A percentile compares a stretch with the other conserved stretches of the same genome.
phyloP scores from a whole-genome alignment of 2,113 vertebrate species.

The Oreocharis arfaki region DNA sequence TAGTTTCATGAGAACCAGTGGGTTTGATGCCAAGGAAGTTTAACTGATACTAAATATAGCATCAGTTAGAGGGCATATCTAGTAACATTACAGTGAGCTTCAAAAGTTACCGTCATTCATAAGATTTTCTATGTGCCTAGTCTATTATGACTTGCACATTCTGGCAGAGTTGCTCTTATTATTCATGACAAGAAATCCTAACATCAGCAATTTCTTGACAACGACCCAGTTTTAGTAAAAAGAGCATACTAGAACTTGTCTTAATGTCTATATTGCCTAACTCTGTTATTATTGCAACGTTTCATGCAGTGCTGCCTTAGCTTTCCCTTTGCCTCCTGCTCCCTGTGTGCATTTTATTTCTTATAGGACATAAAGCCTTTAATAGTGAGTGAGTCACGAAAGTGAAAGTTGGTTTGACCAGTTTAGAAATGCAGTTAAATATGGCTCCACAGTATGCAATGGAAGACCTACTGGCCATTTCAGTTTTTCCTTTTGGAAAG shows the following conservation, averaged over 20 bases:
- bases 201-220: slow-evolving; percentile 38
- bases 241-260: neutral
- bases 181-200: slow-evolving; percentile 37
- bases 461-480: neutral
- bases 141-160: slow-evolving; percentile 50
- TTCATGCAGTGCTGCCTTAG: neutral
- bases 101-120: slow-evolving; percentile 34
- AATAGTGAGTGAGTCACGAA: neutral
- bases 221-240: slow-evolving; percentile 30
- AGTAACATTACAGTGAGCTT: slow-evolving; percentile 44
- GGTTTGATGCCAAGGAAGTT: slow-evolving; percentile 34
- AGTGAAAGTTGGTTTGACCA: neutral
- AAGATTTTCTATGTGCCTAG: slow-evolving; percentile 27
- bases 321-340: neutral
- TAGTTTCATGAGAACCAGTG: slow-evolving; percentile 23
- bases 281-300: neutral
- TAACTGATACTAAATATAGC: slow-evolving; percentile 58
- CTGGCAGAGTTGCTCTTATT: slow-evolving; percentile 17
- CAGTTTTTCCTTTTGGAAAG: neutral
- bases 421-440: neutral
- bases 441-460: neutral
- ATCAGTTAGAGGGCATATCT: slow-evolving; percentile 44
- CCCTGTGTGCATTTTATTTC: neutral
- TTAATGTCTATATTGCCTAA: neutral
- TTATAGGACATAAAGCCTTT: neutral